Evolutionary conservation across 2,113 vertebrate genomes (phyloP), one percentile per base, ranked within the genome.

Genomic region (Notiomystis cincta): DNA sequence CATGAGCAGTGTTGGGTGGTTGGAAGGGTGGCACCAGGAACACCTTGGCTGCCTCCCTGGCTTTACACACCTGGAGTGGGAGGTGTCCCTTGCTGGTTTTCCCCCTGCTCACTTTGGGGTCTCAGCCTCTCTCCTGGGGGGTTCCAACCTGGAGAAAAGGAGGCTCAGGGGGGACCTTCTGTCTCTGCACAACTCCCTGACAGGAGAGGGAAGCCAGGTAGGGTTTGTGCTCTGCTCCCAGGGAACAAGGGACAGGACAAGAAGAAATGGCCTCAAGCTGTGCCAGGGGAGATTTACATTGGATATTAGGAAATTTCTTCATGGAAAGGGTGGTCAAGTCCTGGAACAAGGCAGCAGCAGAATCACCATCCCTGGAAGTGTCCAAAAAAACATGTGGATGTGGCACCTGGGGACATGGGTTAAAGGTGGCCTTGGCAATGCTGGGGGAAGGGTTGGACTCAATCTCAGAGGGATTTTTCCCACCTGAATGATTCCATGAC

Each of bases 181-280:
- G 45, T 23, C 27, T 57, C n/a, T 76, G 20, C 71, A 27, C 21
- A 40, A 8, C 4, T 75, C 47, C 56, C n/a, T 61, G 70, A 22
- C 25, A 40, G 54, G 62, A 54, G 17, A 8, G 38, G 5, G 1
- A n/a, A 67, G 61, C 45, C 0, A 0, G 30, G 10, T 9, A 7
- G 8, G 7, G 1, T 2, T 47, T 0, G 0, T 35, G 21, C 3
- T 80, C 31, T 65, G 37, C 44, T 60, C 23, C 37, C 31, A 47
- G 38, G 17, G 9, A 47, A 30, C 28, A 53, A 78, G 30, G 53
- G 28, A 66, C 15, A n/a, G 20, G 28, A 31, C 1, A 21, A 47
- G 38, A 60, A 17, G 30, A 2, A 54, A 75, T 0, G 3, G 40
- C 5, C n/a, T 53, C 28, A 53, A 2, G 4, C 6, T 64, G 42